Percentiles rank a stretch among this genome's conserved stretches.
Evolutionary conservation across 2,113 vertebrate genomes (phyloP).

Genomic region (Gila orcuttii): DNA sequence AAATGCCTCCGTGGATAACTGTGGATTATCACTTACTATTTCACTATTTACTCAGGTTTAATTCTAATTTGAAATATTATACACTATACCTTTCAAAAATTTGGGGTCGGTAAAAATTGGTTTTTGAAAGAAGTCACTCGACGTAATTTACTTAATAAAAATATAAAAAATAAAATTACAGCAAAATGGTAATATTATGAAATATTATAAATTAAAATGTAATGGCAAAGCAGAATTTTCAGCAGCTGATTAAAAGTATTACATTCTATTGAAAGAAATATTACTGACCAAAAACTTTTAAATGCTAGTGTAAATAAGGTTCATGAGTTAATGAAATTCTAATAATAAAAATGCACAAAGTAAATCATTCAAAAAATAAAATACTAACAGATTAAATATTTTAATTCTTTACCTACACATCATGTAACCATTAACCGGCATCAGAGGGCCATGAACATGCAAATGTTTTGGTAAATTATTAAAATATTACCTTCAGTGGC

Average conservation of each 20-base stretch:
- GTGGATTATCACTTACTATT: no score
- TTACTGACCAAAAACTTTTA: not conserved
- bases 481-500: not conserved
- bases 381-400: not conserved
- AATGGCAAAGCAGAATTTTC: not conserved
- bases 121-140: not conserved
- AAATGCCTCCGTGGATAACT: no score
- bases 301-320: not conserved
- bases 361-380: not conserved
- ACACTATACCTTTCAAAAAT: not conserved
- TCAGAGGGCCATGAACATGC: not conserved
- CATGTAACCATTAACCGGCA: not conserved
- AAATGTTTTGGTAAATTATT: no score
- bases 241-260: not conserved
- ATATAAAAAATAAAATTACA: not conserved
- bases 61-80: not conserved
- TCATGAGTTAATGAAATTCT: no score
- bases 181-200: not conserved
- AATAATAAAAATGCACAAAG: not conserved
- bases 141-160: not conserved
- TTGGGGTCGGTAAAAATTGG: not conserved
- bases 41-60: not conserved
- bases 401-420: not conserved
- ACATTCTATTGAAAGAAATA: not conserved
- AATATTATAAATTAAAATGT: not conserved